Evolutionary conservation across 2,888 invertebrate species (phyloP).

Genomic region (Enchytraeus crypticus): DNA sequence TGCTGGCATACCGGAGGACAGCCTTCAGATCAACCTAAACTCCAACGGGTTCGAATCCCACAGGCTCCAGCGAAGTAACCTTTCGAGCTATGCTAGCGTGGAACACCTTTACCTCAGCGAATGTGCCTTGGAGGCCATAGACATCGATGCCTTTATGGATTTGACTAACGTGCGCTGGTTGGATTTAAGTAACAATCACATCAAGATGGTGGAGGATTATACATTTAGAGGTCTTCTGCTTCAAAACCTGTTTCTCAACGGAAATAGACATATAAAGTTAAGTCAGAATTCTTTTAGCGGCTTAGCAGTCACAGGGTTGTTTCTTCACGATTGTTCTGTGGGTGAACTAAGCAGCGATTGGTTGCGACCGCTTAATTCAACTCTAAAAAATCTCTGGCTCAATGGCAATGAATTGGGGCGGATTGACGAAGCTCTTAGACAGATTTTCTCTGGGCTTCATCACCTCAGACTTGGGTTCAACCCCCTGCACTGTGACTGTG

Average conservation of each 20-base stretch:
- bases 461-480: slow-evolving; percentile 43
- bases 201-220: slow-evolving; percentile 37
- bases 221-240: slow-evolving; percentile 42
- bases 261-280: slow-evolving; percentile 39
- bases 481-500: slow-evolving; percentile 46
- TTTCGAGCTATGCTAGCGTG: slow-evolving; percentile 34
- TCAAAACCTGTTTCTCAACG: slow-evolving; percentile 43
- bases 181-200: slow-evolving; percentile 42
- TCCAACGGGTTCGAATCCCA: slow-evolving; percentile 39
- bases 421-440: slow-evolving; percentile 34
- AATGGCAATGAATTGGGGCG: slow-evolving; percentile 41
- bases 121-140: slow-evolving; percentile 41
- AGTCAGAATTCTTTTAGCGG: slow-evolving; percentile 37
- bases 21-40: slow-evolving; percentile 42
- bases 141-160: slow-evolving; percentile 42
- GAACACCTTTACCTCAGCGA: slow-evolving; percentile 43
- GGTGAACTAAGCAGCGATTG: slow-evolving; percentile 35
- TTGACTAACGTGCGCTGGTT: slow-evolving; percentile 39
- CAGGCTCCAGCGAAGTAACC: slow-evolving; percentile 36
- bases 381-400: slow-evolving; percentile 40
- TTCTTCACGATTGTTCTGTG: slow-evolving; percentile 41
- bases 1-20: slow-evolving; percentile 36
- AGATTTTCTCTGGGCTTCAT: slow-evolving; percentile 35
- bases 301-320: slow-evolving; percentile 40
- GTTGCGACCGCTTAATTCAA: slow-evolving; percentile 39